Percentiles rank a stretch among this genome's conserved stretches.
These are phyloP conservation scores for Arion vulgaris DNA, from an alignment of 1,140 invertebrate genomes.

Conservation along the genomic window DNA sequence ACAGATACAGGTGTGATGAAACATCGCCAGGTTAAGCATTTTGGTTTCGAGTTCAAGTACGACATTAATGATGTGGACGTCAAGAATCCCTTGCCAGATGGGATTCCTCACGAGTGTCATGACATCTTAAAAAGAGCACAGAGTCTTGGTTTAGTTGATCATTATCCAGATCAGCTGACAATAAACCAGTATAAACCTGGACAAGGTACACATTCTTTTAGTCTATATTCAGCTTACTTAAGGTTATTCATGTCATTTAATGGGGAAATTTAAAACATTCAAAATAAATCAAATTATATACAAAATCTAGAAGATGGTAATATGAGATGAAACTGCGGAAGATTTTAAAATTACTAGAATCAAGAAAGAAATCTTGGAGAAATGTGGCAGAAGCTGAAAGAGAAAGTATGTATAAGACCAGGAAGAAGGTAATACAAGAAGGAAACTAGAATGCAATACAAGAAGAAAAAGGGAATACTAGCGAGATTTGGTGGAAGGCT, in stretches of 20 bases:
- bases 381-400: too few relatives aligned
- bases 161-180: constrained; percentile 89
- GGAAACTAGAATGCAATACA: too few relatives aligned
- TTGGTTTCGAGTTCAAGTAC: constrained; percentile 94
- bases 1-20: constrained; percentile 75
- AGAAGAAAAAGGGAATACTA: too few relatives aligned
- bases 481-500: too few relatives aligned
- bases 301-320: neutral
- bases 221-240: neutral
- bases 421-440: too few relatives aligned
- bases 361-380: too few relatives aligned
- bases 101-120: constrained; percentile 82
- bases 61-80: constrained; percentile 89
- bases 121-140: constrained; percentile 79
- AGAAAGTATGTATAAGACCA: too few relatives aligned
- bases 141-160: constrained; percentile 71
- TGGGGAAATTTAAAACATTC: too few relatives aligned
- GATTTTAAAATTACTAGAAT: too few relatives aligned
- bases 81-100: constrained; percentile 78
- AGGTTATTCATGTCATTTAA: neutral
- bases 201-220: constrained; percentile 79
- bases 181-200: constrained; percentile 93
- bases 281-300: neutral
- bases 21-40: constrained; percentile 91
- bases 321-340: too few relatives aligned